Conservation (phyloP, 1,140 invertebrate species). For the Pseudobourletiella spinata region DNA sequence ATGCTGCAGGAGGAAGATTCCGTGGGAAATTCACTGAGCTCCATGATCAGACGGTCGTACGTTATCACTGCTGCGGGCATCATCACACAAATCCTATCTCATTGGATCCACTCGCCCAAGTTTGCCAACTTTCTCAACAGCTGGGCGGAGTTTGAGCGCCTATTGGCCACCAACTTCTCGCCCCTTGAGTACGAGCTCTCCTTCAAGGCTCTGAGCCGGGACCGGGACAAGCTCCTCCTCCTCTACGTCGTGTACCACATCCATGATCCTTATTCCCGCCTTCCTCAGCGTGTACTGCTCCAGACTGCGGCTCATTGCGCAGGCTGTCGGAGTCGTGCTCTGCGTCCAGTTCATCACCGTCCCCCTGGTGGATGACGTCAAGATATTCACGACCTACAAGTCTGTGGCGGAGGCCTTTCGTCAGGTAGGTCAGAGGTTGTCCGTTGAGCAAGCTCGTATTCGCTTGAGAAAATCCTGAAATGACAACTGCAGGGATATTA, state of each 20-base stretch:
- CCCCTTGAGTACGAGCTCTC: neutral
- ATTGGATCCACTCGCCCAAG: neutral
- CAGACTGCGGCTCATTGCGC: neutral
- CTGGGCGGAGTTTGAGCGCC: neutral
- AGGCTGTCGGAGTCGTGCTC: neutral
- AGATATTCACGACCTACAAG: neutral
- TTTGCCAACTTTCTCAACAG: neutral
- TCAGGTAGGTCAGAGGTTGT: too few species aligned
- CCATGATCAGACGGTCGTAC: neutral
- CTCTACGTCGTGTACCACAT: slow-evolving; percentile 1
- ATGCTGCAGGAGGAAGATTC: neutral
- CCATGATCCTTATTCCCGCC: neutral
- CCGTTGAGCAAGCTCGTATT: too few species aligned
- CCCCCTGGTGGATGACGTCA: neutral
- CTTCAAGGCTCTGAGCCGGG: neutral
- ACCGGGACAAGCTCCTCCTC: neutral
- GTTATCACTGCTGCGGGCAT: neutral
- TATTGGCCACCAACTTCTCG: neutral
- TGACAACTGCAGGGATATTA: too few species aligned
- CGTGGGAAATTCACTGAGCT: neutral
- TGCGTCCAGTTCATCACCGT: neutral
- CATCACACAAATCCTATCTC: neutral
- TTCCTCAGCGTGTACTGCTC: neutral
- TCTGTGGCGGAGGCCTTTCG: neutral
- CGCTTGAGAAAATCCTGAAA: too few species aligned